Conservation (phyloP, 1,140 invertebrate genomes). For the Phthorimaea operculella region DNA sequence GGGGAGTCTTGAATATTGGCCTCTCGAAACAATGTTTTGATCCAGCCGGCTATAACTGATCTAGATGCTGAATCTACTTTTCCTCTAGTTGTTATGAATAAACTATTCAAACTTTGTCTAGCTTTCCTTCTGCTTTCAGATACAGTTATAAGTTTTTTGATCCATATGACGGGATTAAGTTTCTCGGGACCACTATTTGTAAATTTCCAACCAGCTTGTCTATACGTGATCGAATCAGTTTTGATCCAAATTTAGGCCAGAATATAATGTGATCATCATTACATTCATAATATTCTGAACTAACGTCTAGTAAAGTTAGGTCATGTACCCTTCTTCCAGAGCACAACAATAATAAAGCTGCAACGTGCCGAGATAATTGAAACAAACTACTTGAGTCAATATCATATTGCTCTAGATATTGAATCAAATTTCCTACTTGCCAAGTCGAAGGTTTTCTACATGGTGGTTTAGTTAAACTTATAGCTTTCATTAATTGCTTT, state of each 20-base stretch:
- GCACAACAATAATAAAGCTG: background rate
- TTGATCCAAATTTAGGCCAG: constrained; percentile 1
- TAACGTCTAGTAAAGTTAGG: constrained; percentile 4
- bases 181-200: background rate
- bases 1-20: constrained; percentile 17
- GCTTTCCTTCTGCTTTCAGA: background rate
- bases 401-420: background rate
- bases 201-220: constrained; percentile 4
- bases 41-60: constrained; percentile 28
- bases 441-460: background rate
- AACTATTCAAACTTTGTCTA: background rate
- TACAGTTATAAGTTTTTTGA: background rate
- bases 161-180: background rate
- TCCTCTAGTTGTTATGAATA: constrained; percentile 15
- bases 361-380: background rate
- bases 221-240: background rate
- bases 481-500: constrained; percentile 1
- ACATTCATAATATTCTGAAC: background rate
- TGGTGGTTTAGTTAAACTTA: background rate
- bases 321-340: constrained; percentile 11
- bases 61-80: constrained; percentile 23
- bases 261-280: background rate
- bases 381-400: background rate
- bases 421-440: background rate
- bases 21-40: constrained; percentile 15